Evolutionary conservation across 2,888 invertebrate species (phyloP), one percentile per base, ranked within the genome.

Genomic region (Spialia ferax): DNA sequence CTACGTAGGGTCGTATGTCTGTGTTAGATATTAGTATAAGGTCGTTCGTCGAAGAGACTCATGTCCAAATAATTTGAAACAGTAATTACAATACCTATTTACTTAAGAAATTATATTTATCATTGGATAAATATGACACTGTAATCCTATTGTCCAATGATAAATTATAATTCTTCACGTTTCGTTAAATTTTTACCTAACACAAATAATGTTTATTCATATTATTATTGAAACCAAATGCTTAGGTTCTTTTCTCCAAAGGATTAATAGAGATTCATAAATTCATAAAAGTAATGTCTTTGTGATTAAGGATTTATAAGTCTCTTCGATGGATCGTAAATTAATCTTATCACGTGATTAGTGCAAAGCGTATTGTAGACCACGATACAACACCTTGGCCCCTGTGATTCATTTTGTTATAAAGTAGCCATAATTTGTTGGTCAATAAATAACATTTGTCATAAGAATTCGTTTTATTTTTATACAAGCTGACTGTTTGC

Each of bases 331-430:
- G 26, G 54, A n/a, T 22, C 60, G 66, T 35, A 5, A 38, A 35
- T 65, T 70, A 70, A 72, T 72, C 73, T 80, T 74, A 78, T 79
- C 82, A 86, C 85, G 74, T 79, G 80, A 77, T 80, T 82, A 81
- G 80, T 81, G 81, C 82, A 80, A 82, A 79, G 76, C 79, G 80
- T 75, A 74, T 73, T 73, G 80, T 86, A 87, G 87, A 75, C 81
- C 86, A 86, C 86, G 87, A 88, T 85, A 87, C 86, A 84, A 89
- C 88, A 89, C 90, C 86, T 85, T 83, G 82, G 79, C 83, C 91
- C 92, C 90, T 92, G 93, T 93, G 93, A 92, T 93, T 91, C 88
- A 88, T 90, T 90, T 87, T 88, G 88, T 91, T 91, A 84, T 81
- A 71, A 84, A 68, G 85, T 92, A 91, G 91, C 75, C 63, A 78